Conservation (phyloP, 2,797 vertebrate genomes). For the Pseudochromis fuscus region DNA sequence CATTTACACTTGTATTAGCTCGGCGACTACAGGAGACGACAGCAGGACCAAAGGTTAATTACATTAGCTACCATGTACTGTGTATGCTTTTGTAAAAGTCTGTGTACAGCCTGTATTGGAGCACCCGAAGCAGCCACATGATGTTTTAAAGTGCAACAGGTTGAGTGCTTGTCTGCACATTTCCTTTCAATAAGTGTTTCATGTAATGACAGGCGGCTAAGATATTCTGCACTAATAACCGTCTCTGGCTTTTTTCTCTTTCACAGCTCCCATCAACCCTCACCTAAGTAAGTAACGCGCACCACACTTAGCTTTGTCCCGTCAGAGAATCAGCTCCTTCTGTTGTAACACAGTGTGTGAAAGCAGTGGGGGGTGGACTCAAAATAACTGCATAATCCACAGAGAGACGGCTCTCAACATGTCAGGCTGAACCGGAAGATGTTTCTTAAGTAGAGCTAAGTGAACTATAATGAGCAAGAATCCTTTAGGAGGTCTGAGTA, state of each 20-base stretch:
- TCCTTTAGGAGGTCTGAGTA: slow-evolving; percentile 8
- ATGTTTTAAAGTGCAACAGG: slow-evolving; percentile 13
- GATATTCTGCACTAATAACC: slow-evolving; percentile 59
- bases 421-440: slow-evolving; percentile 37
- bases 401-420: slow-evolving; percentile 47
- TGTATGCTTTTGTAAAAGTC: background rate
- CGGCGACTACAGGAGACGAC: slow-evolving; percentile 19
- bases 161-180: slow-evolving; percentile 8
- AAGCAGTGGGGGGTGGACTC: slow-evolving; percentile 44
- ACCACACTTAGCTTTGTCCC: slow-evolving; percentile 59
- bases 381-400: slow-evolving; percentile 24
- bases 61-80: slow-evolving; percentile 2
- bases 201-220: slow-evolving; percentile 41
- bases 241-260: slow-evolving; percentile 69
- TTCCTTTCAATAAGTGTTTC: slow-evolving; percentile 28
- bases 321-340: slow-evolving; percentile 19
- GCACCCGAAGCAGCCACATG: background rate
- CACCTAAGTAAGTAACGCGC: slow-evolving; percentile 95
- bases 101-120: background rate
- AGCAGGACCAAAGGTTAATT: slow-evolving; percentile 36
- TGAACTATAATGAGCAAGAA: slow-evolving; percentile 24
- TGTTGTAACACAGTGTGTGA: slow-evolving; percentile 33
- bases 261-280: slow-evolving; percentile 96
- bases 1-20: slow-evolving; percentile 48
- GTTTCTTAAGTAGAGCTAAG: slow-evolving; percentile 29